Conservation (phyloP, 1,140 invertebrate species). For the Aphis gossypii region DNA sequence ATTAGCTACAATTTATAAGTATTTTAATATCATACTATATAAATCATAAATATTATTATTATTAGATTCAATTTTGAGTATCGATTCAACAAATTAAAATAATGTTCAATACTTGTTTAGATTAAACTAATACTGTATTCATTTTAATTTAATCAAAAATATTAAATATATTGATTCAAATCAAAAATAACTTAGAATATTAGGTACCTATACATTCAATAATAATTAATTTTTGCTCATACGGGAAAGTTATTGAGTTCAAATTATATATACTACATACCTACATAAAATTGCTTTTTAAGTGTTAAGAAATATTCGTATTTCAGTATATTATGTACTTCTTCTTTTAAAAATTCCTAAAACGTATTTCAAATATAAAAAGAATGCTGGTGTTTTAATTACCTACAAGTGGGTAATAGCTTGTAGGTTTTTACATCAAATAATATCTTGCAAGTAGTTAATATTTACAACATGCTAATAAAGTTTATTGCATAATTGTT, state of each 20-base stretch:
- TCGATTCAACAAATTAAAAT: background rate
- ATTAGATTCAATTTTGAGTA: background rate
- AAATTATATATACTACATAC: background rate
- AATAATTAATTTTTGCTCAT: background rate
- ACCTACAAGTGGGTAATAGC: background rate
- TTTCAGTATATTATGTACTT: background rate
- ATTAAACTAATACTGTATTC: background rate
- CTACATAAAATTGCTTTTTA: background rate
- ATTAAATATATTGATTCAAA: background rate
- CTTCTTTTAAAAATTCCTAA: background rate
- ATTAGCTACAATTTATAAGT: background rate
- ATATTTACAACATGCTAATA: conserved; percentile 44
- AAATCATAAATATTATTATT: background rate
- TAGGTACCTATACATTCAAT: too few relatives aligned
- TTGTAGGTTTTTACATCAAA: conserved; percentile 4
- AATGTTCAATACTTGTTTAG: background rate
- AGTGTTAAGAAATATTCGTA: background rate
- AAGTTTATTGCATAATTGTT: conserved; percentile 30
- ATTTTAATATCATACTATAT: background rate
- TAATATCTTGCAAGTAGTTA: conserved; percentile 18
- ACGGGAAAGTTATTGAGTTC: background rate
- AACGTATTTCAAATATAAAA: background rate
- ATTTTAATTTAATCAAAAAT: background rate
- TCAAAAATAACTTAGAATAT: background rate
- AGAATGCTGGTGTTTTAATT: background rate